phyloP scores from a whole-genome alignment of 2,113 vertebrate genomes.

The Clarias batrachus region DNA sequence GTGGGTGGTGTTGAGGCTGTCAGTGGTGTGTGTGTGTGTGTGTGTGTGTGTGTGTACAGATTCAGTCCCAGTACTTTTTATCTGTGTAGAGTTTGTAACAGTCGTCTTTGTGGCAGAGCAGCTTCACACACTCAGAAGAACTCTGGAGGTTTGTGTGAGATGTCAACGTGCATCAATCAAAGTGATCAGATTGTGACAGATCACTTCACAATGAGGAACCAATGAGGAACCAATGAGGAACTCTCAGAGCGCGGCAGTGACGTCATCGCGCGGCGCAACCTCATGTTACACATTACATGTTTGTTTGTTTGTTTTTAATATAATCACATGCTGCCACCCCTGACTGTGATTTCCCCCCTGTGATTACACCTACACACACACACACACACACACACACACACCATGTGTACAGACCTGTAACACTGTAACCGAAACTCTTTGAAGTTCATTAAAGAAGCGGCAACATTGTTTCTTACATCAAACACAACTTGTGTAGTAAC shows the following conservation, averaged over 20 bases:
- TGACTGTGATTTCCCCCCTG: neutral
- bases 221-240: no score
- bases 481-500: neutral
- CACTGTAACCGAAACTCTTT: neutral
- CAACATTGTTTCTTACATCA: neutral
- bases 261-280: neutral
- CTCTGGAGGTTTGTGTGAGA: no score
- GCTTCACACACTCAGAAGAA: no score
- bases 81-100: no score
- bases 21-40: no score
- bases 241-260: neutral
- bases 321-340: neutral
- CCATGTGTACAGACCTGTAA: slow-evolving; percentile 6
- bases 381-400: no score
- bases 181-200: neutral
- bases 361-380: no score
- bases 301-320: neutral
- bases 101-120: no score
- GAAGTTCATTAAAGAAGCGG: neutral
- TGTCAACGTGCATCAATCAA: no score
- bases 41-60: no score
- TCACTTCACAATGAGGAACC: neutral
- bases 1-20: neutral
- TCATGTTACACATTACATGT: neutral
- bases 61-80: no score